Base-by-base conservation (phyloP, 2,113 vertebrate species). In the Vimba vimba region DNA sequence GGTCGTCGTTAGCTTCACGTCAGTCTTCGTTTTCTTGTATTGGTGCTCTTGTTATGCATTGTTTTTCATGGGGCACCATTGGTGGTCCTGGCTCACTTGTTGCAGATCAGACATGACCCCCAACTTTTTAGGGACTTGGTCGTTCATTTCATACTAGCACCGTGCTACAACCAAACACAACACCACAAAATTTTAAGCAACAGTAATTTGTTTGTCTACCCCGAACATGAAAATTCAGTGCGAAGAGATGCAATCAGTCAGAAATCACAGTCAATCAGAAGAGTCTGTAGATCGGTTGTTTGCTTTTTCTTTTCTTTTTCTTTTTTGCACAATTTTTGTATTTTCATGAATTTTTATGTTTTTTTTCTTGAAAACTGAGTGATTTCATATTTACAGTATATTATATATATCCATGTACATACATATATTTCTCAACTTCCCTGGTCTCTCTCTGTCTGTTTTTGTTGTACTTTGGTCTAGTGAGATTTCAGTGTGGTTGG, bases 21-120 rank as follows among this genome's bases (percentile, higher is more conserved):
- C 68, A 71, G 68, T 43, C 43, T 45, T 47, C 5, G 25, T 75
- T 43, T 50, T 8, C 47, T 30, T 55, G 19, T 52, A 30, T 76
- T 17, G 25, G 7, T 30, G 6, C 4, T 55, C 15, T 30, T 55
- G 6, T 47, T n/a, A 30, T 66, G n/a, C 4, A 1, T 66, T 27
- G 33, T 4, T 81, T 21, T 52, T 50, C 5, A 82, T 50, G 43
- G 10, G 15, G 8, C 74, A 52, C 74, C 47, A 77, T 50, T 77
- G 74, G 74, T 77, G 74, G 25, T 77, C 74, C 47, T 77, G 25
- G 47, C 71, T n/a, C 12, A 74, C 36, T 74, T 74, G 23, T 74
- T 74, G 71, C 27, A 43, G 33, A 39, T 71, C 19, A 43, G 68
- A 43, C 19, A 2, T 71, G 33, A 71, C 9, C 2, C 30, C 36